Conservation (phyloP, 2,797 vertebrate species). For the Diplodus sargus region DNA sequence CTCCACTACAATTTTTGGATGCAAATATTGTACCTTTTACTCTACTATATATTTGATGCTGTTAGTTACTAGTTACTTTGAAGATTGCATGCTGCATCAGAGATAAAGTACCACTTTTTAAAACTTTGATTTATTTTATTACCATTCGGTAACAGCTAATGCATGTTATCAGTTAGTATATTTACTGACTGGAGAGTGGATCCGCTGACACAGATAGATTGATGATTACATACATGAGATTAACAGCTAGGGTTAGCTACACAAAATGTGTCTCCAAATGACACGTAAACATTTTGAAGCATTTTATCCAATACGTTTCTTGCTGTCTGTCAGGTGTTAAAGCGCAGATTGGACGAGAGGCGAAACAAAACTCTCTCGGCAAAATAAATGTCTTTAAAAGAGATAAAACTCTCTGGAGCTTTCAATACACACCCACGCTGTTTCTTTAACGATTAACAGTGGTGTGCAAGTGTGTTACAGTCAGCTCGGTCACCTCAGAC, state of each 20-base stretch:
- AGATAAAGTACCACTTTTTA: too few species aligned
- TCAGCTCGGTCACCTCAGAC: background rate
- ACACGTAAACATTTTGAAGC: slow-evolving; percentile 10
- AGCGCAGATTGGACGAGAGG: background rate
- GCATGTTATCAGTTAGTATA: background rate
- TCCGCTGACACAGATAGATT: background rate
- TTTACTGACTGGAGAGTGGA: background rate
- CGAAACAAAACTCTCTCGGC: slow-evolving; percentile 15
- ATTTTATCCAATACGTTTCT: background rate
- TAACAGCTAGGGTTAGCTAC: background rate
- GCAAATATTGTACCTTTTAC: too few species aligned
- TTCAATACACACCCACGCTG: background rate
- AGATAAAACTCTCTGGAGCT: slow-evolving; percentile 7
- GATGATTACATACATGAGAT: too few species aligned
- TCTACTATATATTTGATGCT: too few species aligned
- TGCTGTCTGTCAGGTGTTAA: slow-evolving; percentile 15
- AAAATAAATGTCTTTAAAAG: background rate
- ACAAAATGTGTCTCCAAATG: slow-evolving; percentile 11
- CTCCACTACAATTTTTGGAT: too few species aligned
- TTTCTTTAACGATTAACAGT: background rate
- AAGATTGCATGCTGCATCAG: too few species aligned
- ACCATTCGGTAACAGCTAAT: too few species aligned
- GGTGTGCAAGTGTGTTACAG: background rate
- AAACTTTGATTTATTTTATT: too few species aligned
- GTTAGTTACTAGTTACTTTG: too few species aligned